Evolutionary conservation across 2,113 vertebrate genomes (phyloP).

Genomic region (Otolemur garnettii): DNA sequence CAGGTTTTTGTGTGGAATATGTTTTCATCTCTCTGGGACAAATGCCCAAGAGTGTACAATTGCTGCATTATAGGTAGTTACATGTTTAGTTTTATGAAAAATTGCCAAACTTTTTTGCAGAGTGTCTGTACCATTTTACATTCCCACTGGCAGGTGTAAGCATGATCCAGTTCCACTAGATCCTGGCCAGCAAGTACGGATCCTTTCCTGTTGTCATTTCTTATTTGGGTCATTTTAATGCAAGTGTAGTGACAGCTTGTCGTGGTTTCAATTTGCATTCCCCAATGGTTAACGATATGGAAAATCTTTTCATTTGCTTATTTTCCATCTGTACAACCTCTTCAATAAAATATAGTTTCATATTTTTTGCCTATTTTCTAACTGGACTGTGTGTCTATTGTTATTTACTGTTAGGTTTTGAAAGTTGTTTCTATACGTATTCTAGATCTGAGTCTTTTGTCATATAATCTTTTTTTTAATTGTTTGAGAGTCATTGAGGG

Average conservation of each 20-base stretch:
- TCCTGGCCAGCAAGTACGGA: neutral
- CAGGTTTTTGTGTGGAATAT: neutral
- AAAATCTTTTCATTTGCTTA: neutral
- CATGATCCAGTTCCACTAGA: neutral
- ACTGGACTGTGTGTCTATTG: neutral
- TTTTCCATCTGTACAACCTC: neutral
- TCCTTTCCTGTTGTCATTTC: neutral
- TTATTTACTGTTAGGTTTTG: neutral
- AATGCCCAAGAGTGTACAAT: neutral
- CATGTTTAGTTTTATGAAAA: neutral
- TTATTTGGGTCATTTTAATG: neutral
- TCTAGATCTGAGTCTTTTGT: neutral
- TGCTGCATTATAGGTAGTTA: neutral
- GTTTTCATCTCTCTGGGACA: neutral
- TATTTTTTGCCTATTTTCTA: neutral
- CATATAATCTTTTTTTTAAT: neutral
- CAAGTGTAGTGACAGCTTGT: neutral
- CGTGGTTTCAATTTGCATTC: neutral
- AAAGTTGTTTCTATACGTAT: neutral
- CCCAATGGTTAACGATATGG: neutral
- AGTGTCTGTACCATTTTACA: neutral
- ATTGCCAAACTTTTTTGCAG: neutral
- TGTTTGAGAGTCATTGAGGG: too few relatives aligned
- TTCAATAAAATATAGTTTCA: neutral
- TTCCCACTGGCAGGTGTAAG: neutral